Evolutionary conservation across 2,113 vertebrate genomes (phyloP).

Genomic region (Daubentonia madagascariensis): DNA sequence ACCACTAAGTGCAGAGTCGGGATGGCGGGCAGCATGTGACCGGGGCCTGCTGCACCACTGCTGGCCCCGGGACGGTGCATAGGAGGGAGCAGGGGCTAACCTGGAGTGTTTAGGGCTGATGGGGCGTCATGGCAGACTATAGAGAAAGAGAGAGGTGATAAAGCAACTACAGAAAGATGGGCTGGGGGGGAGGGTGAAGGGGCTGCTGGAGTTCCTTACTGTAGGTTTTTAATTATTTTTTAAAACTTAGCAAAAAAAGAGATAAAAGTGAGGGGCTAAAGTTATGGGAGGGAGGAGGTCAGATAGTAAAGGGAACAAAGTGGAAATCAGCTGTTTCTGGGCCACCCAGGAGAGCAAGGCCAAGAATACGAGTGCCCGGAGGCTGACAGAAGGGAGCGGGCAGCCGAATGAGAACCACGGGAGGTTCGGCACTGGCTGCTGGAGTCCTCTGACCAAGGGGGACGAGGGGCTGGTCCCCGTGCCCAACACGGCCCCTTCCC

Average conservation of each 20-base stretch:
- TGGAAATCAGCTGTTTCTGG: neutral
- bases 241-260: neutral
- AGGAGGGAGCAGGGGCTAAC: too few species aligned
- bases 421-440: too few species aligned
- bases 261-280: neutral
- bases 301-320: neutral
- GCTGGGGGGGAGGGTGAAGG: neutral
- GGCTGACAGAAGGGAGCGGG: neutral
- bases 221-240: neutral
- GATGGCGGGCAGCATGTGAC: neutral
- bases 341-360: neutral
- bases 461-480: neutral
- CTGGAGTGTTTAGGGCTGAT: neutral
- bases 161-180: too few species aligned
- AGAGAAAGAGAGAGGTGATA: accelerated
- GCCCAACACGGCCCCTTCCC: neutral
- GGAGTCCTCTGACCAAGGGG: neutral
- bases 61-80: accelerated
- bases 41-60: neutral
- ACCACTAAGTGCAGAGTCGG: neutral
- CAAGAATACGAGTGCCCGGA: neutral
- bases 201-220: neutral
- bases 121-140: neutral
- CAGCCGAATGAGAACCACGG: too few species aligned
- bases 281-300: neutral